A percentile compares a stretch with the other conserved stretches of the same genome.
These are phyloP conservation scores for Habrosyne pyritoides DNA, from an alignment of 2,888 invertebrate genomes.

Conservation along the genomic window DNA sequence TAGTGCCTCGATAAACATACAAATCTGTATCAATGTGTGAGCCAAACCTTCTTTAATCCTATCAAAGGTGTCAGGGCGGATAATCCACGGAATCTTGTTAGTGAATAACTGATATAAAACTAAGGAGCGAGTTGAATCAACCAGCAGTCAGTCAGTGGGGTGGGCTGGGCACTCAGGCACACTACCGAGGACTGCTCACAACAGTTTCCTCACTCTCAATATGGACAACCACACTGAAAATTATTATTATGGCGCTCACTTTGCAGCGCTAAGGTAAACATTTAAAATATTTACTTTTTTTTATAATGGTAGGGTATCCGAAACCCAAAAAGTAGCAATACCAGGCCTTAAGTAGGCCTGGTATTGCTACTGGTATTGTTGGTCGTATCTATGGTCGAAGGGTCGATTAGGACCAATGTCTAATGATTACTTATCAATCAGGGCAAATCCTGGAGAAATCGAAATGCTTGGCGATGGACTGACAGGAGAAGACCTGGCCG, in stretches of 20 bases:
- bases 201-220: slow-evolving; percentile 33
- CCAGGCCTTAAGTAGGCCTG: too few relatives aligned
- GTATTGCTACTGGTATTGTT: too few relatives aligned
- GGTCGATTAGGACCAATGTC: too few relatives aligned
- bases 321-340: too few relatives aligned
- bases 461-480: slow-evolving; percentile 89
- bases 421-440: slow-evolving; percentile 16
- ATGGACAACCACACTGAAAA: slow-evolving; percentile 70
- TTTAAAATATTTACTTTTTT: slow-evolving; percentile 2
- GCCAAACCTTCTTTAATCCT: slow-evolving; percentile 70
- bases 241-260: slow-evolving; percentile 66
- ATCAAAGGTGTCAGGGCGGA: slow-evolving; percentile 66
- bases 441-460: slow-evolving; percentile 52
- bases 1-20: slow-evolving; percentile 45
- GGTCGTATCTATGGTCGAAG: too few relatives aligned
- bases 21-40: slow-evolving; percentile 64
- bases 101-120: slow-evolving; percentile 64
- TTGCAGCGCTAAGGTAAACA: slow-evolving; percentile 70
- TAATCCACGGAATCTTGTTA: slow-evolving; percentile 75
- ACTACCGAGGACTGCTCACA: slow-evolving; percentile 80
- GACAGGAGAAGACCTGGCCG: slow-evolving; percentile 88
- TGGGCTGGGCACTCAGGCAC: slow-evolving; percentile 58
- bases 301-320: background rate
- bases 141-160: slow-evolving; percentile 80
- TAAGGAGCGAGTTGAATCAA: slow-evolving; percentile 17